phyloP scores from a whole-genome alignment of 23 tunicate genomes.

The Pegea sp. region DNA sequence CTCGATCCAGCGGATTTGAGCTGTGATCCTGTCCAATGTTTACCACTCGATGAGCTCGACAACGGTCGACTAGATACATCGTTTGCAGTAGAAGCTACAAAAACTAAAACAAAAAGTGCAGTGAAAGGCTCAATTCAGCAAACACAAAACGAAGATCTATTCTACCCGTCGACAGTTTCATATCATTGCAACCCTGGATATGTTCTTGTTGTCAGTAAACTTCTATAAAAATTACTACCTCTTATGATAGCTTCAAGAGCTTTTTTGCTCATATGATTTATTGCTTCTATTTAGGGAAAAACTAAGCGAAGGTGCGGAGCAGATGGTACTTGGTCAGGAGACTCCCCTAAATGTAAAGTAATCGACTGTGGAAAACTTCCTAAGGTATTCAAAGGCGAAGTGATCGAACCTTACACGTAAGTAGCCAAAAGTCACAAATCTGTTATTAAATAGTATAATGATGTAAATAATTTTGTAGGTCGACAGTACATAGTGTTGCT shows the following conservation, averaged over 20 bases:
- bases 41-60: slow-evolving; percentile 11
- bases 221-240: too few relatives aligned
- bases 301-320: slow-evolving; percentile 30
- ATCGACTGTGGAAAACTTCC: slow-evolving; percentile 64
- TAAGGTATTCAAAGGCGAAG: slow-evolving; percentile 19
- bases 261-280: too few relatives aligned
- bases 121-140: too few relatives aligned
- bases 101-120: neutral
- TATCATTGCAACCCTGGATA: slow-evolving; percentile 58
- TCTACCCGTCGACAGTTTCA: slow-evolving; percentile 11
- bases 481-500: slow-evolving; percentile 26
- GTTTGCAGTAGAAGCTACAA: slow-evolving; percentile 1
- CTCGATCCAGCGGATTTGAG: slow-evolving; percentile 4
- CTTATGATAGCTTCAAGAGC: too few relatives aligned
- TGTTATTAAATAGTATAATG: neutral
- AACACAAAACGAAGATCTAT: neutral
- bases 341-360: slow-evolving; percentile 31
- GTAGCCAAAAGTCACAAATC: too few relatives aligned
- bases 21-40: slow-evolving; percentile 33
- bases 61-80: slow-evolving; percentile 9
- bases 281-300: slow-evolving; percentile 24
- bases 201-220: slow-evolving; percentile 31
- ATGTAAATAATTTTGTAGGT: slow-evolving; percentile 5
- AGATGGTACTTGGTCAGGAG: slow-evolving; percentile 50
- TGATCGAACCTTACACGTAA: slow-evolving; percentile 16